Conservation (phyloP, 2,797 vertebrate genomes). For the Mormyrops attenuatus region DNA sequence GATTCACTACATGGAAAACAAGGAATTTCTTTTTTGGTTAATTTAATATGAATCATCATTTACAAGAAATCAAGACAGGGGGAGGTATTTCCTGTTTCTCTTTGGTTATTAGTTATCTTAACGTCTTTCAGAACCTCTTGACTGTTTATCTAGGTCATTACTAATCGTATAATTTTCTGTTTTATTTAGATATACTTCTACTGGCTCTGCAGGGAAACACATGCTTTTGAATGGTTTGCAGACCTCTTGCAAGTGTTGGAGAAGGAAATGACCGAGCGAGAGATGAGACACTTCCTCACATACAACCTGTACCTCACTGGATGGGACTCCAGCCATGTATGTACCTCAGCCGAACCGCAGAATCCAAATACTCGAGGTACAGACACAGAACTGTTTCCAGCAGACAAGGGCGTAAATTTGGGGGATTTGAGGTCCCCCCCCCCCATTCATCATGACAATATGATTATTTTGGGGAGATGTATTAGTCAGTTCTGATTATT, state of each 20-base stretch:
- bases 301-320: constrained; percentile 84
- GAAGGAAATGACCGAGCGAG: constrained; percentile 80
- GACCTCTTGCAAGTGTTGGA: constrained; percentile 81
- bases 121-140: neutral
- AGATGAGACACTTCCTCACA: constrained; percentile 78
- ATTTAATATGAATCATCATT: neutral
- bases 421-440: neutral
- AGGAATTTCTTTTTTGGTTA: neutral
- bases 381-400: neutral
- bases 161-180: constrained; percentile 22
- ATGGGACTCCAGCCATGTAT: constrained; percentile 76
- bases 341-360: constrained; percentile 25
- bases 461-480: neutral
- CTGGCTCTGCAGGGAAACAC: constrained; percentile 86
- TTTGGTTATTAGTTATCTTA: neutral
- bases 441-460: neutral
- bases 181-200: constrained; percentile 87
- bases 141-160: constrained; percentile 2
- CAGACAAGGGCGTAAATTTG: neutral
- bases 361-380: neutral
- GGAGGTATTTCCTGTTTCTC: neutral
- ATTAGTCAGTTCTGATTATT: neutral
- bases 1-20: neutral
- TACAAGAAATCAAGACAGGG: neutral
- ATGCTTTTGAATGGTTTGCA: constrained; percentile 88